A percentile compares a stretch with the other conserved stretches of the same genome.
These are phyloP conservation scores for Alviniconcha strummeri DNA, from an alignment of 2,888 invertebrate genomes.

Conservation along the genomic window DNA sequence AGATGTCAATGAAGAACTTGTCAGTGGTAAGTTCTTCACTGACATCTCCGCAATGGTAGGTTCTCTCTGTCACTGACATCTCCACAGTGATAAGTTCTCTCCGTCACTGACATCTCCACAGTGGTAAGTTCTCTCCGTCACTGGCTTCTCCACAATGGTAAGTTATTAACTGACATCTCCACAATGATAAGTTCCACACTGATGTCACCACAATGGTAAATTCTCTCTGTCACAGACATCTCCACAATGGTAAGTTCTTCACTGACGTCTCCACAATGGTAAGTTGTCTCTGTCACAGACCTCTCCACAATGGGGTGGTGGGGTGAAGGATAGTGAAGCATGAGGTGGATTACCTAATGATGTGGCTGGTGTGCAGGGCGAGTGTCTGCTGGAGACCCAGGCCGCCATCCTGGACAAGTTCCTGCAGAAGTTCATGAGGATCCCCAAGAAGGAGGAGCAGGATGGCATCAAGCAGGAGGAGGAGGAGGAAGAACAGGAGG, in stretches of 20 bases:
- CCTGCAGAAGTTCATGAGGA: constrained; percentile 64
- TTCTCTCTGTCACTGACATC: constrained; percentile 50
- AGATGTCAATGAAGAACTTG: too few relatives aligned
- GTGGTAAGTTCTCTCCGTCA: constrained; percentile 59
- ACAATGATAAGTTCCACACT: too few relatives aligned
- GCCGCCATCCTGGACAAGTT: constrained; percentile 64
- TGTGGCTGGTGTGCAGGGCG: constrained; percentile 49
- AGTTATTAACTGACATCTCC: too few relatives aligned
- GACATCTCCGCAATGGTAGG: too few relatives aligned
- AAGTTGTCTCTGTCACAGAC: constrained; percentile 42
- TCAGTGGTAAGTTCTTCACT: constrained; percentile 58
- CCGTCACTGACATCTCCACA: constrained; percentile 52
- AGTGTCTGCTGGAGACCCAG: constrained; percentile 63
- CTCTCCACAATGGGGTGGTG: constrained; percentile 56
- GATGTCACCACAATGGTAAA: too few relatives aligned
- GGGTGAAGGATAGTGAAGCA: too few relatives aligned
- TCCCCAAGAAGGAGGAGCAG: constrained; percentile 31
- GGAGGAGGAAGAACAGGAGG: constrained; percentile 34
- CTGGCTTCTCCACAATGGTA: too few relatives aligned
- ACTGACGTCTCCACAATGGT: constrained; percentile 50
- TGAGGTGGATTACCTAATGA: too few relatives aligned
- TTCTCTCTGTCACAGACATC: constrained; percentile 50
- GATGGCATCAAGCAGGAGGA: constrained; percentile 29
- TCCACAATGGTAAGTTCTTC: constrained; percentile 60
- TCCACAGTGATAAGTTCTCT: constrained; percentile 64